Percentiles rank a stretch among this genome's conserved stretches.
Evolutionary conservation across 2,888 invertebrate genomes (phyloP).

Genomic region (Mythimna ferrago): DNA sequence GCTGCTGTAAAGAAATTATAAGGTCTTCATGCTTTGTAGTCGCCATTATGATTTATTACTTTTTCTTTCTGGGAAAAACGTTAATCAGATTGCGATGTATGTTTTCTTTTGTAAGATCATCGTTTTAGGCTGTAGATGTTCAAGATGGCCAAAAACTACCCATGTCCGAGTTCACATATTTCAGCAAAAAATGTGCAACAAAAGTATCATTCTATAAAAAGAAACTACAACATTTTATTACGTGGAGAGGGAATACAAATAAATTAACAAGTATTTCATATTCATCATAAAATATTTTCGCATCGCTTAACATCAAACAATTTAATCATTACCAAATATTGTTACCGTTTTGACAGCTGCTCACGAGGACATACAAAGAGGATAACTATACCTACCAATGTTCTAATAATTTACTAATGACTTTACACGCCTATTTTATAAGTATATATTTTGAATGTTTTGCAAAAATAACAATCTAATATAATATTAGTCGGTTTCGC

Average conservation of each 20-base stretch:
- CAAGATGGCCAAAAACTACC: conserved; percentile 1
- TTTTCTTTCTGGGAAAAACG: not conserved
- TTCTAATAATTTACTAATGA: conserved; percentile 22
- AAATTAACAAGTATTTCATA: conserved; percentile 5
- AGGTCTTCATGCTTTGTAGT: conserved; percentile 49
- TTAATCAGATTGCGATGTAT: not conserved
- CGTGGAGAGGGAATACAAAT: not conserved
- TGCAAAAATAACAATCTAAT: conserved; percentile 24
- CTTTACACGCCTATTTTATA: not conserved
- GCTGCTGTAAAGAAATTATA: conserved; percentile 59
- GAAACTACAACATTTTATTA: not conserved
- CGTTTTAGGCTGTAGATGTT: not conserved
- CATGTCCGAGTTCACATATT: not conserved
- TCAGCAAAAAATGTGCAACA: not conserved
- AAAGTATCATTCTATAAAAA: not conserved
- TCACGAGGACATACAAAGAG: conserved; percentile 8
- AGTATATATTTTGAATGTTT: conserved; percentile 8
- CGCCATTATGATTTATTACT: conserved; percentile 27
- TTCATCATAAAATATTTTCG: conserved; percentile 16
- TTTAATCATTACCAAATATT: conserved; percentile 36
- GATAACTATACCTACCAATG: conserved; percentile 32
- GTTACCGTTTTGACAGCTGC: conserved; percentile 33
- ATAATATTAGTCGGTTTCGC: conserved; percentile 21
- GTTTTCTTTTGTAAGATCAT: no score
- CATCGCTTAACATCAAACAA: conserved; percentile 31